Evolutionary conservation across 2,888 invertebrate genomes (phyloP), one percentile per base, ranked within the genome.

Genomic region (Dichetophora obliterata): DNA sequence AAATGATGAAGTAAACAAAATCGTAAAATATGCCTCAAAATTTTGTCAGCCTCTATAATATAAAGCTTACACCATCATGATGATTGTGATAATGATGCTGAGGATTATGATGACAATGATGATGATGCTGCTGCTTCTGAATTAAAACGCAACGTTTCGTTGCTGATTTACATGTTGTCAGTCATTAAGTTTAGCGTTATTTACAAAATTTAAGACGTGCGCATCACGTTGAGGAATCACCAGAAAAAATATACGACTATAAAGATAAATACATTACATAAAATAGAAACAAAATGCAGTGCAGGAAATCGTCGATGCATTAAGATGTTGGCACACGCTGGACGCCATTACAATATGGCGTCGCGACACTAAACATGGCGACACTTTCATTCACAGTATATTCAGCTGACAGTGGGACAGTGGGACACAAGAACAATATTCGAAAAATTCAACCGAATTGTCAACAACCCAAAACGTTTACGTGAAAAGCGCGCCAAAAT

Each of bases 301-400:
- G 9, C 59, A 59, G 59, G 59, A 59, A 59, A 19, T 59, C 59
- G 27, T 59, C 27, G 59, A 59, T 59, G 59, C 59, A 24, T 59
- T 59, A 59, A 59, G 27, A 59, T 31, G 59, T 22, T 16, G 27
- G 59, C 59, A 27, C 27, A 8, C 27, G 27, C 27, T 24, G 8
- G 43, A 11, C 16, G 14, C 50, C 22, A n/a, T 3, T 48, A 48
- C 66, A 66, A 37, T 19, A 48, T 50, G 50, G 68, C 68, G 68
- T 19, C 27, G 27, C 27, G 59, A 59, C 24, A 19, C 14, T 27
- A 59, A 59, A 59, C 14, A 59, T 54, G 59, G 27, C 24, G 27
- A 22, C 48, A 37, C 50, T 11, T 68, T 66, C 66, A 66, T 66
- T 66, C 66, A 66, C 66, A 66, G 37, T 22, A n/a, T 6, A 11